Conservation (phyloP, 2,797 vertebrate species). For the Propithecus deckenii region DNA sequence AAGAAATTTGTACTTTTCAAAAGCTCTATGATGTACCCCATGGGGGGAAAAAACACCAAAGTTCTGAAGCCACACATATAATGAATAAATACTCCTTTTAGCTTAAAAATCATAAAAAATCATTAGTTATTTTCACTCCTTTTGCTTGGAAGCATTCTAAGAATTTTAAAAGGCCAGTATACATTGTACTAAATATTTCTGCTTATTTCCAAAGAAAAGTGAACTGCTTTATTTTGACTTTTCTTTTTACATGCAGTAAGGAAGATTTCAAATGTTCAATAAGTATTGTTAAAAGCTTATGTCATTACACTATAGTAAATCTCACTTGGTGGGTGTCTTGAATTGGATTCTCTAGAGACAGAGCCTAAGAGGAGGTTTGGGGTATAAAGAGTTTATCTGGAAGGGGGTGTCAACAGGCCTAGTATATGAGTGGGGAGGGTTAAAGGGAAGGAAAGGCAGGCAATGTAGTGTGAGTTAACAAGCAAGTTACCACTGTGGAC, state of each 20-base stretch:
- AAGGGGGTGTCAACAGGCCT: background rate
- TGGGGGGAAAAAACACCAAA: background rate
- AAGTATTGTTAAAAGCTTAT: background rate
- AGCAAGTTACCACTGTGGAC: background rate
- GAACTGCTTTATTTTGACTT: background rate
- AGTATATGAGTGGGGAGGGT: background rate
- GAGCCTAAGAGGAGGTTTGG: background rate
- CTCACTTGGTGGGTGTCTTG: background rate
- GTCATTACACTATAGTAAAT: background rate
- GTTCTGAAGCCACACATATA: background rate
- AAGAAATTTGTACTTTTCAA: constrained; percentile 68
- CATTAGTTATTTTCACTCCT: constrained; percentile 34
- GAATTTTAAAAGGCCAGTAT: constrained; percentile 26
- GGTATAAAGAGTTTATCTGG: background rate
- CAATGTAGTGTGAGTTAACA: background rate
- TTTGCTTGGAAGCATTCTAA: constrained; percentile 52
- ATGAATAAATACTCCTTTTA: constrained; percentile 39
- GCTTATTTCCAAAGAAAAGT: constrained; percentile 27
- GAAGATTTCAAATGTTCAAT: background rate
- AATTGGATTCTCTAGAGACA: background rate
- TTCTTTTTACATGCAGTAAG: background rate
- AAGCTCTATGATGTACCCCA: constrained; percentile 16
- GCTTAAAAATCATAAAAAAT: constrained; percentile 27
- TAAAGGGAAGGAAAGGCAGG: background rate
- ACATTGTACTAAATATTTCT: background rate